Evolutionary conservation across 1,140 invertebrate genomes (phyloP).

Genomic region (Pristionchus pacificus): DNA sequence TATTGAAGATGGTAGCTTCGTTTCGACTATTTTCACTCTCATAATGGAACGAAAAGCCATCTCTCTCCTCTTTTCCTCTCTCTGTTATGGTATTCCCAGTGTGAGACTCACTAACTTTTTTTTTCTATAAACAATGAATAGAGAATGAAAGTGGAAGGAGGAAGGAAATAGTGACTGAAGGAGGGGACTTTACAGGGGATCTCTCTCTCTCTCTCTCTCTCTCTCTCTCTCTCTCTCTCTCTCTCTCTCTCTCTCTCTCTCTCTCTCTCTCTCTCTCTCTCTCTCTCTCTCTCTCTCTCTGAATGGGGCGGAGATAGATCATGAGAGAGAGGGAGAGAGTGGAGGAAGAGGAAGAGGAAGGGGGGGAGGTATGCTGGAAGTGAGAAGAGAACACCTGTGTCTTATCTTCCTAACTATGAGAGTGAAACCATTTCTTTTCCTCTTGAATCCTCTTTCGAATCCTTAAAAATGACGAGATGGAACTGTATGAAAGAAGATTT

Average conservation of each 20-base stretch:
- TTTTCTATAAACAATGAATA: no score
- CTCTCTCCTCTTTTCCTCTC: background rate
- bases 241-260: slow-evolving; percentile 9
- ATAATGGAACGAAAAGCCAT: background rate
- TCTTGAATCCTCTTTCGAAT: background rate
- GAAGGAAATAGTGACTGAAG: background rate
- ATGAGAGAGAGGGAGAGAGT: no score
- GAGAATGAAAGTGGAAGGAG: no score
- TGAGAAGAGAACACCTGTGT: background rate
- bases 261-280: slow-evolving; percentile 4
- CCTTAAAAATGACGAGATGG: background rate
- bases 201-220: background rate
- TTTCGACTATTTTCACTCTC: background rate
- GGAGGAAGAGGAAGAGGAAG: no score
- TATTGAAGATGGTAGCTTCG: background rate
- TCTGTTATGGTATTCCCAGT: slow-evolving; percentile 2
- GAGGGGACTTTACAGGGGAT: background rate
- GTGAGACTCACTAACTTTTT: no score
- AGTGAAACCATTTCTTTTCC: background rate
- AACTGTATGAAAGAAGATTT: no score
- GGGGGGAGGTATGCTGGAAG: background rate
- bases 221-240: background rate
- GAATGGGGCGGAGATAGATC: no score
- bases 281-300: slow-evolving; percentile 8
- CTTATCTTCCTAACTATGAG: background rate